A percentile compares a stretch with the other conserved stretches of the same genome.
Conservation (phyloP, 2,888 invertebrate genomes). For the Mesodorylaimus sp. region DNA sequence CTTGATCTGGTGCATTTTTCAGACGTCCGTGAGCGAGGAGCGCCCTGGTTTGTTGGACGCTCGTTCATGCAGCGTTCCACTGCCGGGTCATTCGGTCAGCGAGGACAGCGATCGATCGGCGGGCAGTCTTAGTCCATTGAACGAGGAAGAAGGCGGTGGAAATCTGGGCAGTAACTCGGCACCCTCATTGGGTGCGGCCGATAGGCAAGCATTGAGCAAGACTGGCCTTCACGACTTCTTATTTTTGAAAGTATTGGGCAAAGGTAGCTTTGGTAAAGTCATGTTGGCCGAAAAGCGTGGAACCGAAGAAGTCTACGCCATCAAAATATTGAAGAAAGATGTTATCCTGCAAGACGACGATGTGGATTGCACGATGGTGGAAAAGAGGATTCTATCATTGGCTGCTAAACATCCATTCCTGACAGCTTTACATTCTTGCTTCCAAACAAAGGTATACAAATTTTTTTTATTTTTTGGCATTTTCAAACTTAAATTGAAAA, state of each 20-base stretch:
- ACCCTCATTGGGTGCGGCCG: not conserved
- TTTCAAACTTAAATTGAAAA: not conserved
- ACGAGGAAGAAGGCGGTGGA: conserved; percentile 2
- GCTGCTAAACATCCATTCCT: conserved; percentile 96
- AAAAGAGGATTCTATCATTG: conserved; percentile 82
- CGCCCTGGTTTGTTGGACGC: conserved; percentile 16
- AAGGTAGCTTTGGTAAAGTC: conserved; percentile 84
- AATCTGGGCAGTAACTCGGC: not conserved
- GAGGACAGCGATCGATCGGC: not conserved
- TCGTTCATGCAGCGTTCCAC: conserved; percentile 25
- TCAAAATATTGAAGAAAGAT: conserved; percentile 75
- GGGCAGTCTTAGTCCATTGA: not conserved
- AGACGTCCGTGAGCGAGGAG: conserved; percentile 1
- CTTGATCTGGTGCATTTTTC: not conserved
- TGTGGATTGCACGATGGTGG: conserved; percentile 96
- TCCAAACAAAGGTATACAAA: conserved; percentile 59
- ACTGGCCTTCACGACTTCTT: conserved; percentile 54
- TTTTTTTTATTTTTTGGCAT: not conserved
- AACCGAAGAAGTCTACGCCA: conserved; percentile 58
- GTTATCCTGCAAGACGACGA: conserved; percentile 93
- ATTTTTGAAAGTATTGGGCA: conserved; percentile 94
- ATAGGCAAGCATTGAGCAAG: not conserved
- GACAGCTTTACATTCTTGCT: conserved; percentile 86
- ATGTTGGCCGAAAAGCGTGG: conserved; percentile 88
- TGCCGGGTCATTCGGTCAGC: conserved; percentile 15